Evolutionary conservation across 1,140 invertebrate genomes (phyloP).

Genomic region (Lucilia sericata): DNA sequence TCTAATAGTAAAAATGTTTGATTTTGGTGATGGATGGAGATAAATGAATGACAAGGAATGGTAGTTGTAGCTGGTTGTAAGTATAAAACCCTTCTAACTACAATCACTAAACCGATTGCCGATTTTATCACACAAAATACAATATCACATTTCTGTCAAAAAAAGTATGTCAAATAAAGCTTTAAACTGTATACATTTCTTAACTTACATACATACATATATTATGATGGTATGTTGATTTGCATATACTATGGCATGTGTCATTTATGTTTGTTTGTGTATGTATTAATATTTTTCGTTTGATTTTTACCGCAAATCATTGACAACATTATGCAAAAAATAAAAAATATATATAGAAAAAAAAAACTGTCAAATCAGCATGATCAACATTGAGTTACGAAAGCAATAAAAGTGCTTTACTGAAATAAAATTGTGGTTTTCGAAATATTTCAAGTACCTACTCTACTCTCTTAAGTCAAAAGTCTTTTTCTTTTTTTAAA

Average conservation of each 20-base stretch:
- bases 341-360: neutral
- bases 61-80: no score
- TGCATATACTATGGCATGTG: neutral
- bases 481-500: neutral
- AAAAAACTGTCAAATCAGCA: slow-evolving; percentile 42
- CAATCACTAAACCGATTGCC: neutral
- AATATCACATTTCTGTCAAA: slow-evolving; percentile 31
- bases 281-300: slow-evolving; percentile 3
- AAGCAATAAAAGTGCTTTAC: neutral
- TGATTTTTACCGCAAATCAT: slow-evolving; percentile 40
- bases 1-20: neutral
- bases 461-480: neutral
- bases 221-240: neutral
- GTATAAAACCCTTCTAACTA: no score
- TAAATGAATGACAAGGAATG: no score
- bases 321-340: neutral
- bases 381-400: slow-evolving; percentile 10
- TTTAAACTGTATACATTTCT: neutral
- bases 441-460: neutral
- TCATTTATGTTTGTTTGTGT: neutral
- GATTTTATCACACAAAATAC: slow-evolving; percentile 27
- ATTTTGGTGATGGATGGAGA: no score
- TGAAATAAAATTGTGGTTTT: slow-evolving; percentile 8
- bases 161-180: slow-evolving; percentile 18
- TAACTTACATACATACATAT: neutral